Conservation (phyloP, 2,888 invertebrate species). For the Plagodis pulveraria region DNA sequence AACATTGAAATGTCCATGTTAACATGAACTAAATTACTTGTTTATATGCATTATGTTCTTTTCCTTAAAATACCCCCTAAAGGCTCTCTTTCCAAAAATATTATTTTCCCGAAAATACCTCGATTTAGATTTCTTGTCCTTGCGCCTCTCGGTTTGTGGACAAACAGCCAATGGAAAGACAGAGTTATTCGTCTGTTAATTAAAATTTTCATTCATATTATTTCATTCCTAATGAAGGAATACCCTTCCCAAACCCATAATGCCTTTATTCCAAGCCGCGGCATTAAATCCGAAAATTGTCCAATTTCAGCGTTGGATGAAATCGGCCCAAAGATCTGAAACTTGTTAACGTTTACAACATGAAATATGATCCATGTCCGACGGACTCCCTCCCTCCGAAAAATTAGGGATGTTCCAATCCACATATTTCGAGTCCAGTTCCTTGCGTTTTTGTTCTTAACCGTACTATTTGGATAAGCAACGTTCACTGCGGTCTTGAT, state of each 20-base stretch:
- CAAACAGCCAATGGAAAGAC: too few species aligned
- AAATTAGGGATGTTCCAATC: constrained; percentile 17
- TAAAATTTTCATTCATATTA: neutral
- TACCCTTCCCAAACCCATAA: constrained; percentile 5
- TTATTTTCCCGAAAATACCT: too few species aligned
- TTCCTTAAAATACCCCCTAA: too few species aligned
- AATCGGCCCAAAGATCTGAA: constrained; percentile 30
- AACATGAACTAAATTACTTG: too few species aligned
- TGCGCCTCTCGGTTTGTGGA: too few species aligned
- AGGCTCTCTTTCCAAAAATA: too few species aligned
- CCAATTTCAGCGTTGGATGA: constrained; percentile 32
- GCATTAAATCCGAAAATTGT: constrained; percentile 19
- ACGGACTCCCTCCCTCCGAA: constrained; percentile 16
- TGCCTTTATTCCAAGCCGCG: constrained; percentile 3
- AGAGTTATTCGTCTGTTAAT: too few species aligned
- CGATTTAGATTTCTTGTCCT: too few species aligned
- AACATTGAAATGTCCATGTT: too few species aligned
- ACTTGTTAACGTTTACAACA: constrained; percentile 33
- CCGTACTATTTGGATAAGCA: neutral
- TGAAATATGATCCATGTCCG: constrained; percentile 41
- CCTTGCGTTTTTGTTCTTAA: too few species aligned
- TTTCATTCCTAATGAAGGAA: neutral
- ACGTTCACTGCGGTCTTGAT: too few species aligned
- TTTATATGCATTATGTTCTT: too few species aligned
- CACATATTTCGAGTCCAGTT: neutral